Conservation (phyloP, 1,140 invertebrate genomes). For the Thaumetopoea pityocampa region DNA sequence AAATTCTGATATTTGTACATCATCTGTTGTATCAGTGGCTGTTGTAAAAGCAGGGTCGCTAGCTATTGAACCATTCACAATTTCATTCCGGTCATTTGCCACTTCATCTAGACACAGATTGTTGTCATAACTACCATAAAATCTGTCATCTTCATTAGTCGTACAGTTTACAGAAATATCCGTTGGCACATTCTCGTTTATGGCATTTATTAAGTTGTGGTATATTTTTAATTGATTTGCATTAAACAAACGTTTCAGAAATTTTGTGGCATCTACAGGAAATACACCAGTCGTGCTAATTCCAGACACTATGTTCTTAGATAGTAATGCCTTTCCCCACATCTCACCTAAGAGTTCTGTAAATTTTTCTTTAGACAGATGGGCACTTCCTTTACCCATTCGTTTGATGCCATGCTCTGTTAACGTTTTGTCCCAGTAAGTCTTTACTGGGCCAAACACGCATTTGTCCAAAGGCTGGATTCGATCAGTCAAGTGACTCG, state of each 20-base stretch:
- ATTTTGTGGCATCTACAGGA: not conserved
- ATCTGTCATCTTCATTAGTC: not conserved
- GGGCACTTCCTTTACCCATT: constrained; percentile 1
- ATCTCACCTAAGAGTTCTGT: constrained; percentile 1
- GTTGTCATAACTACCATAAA: constrained; percentile 1
- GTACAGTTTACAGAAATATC: too few species aligned
- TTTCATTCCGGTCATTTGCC: not conserved
- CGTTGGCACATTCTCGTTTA: constrained; percentile 2
- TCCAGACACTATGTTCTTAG: constrained; percentile 2
- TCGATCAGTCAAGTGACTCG: not conserved
- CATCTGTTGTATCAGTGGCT: not conserved
- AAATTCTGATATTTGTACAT: too few species aligned
- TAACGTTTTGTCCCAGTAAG: not conserved
- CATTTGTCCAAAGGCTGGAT: constrained; percentile 1
- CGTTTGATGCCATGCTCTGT: not conserved
- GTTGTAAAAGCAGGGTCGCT: not conserved
- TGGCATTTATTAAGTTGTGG: constrained; percentile 1
- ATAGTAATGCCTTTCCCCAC: not conserved
- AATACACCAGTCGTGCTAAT: constrained; percentile 1
- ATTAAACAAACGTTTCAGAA: not conserved
- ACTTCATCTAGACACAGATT: not conserved
- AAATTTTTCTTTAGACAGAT: constrained; percentile 1
- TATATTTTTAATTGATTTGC: not conserved
- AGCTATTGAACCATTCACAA: not conserved
- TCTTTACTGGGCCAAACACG: not conserved